These are phyloP conservation scores for Sphaerophoria taeniata DNA, from an alignment of 2,888 invertebrate genomes.

Conservation along the genomic window DNA sequence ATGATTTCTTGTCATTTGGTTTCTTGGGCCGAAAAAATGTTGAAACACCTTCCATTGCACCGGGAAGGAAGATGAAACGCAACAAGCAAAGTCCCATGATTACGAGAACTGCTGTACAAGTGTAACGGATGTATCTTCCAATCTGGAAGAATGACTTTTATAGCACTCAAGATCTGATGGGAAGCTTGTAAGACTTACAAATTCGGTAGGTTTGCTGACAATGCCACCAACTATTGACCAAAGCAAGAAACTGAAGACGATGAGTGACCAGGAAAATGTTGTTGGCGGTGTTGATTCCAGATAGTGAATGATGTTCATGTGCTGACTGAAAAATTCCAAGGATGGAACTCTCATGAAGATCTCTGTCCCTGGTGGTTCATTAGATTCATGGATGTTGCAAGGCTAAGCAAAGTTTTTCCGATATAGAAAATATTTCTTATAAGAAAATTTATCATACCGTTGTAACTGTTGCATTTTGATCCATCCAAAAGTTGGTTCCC, in stretches of 20 bases:
- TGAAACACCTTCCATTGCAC: constrained; percentile 44
- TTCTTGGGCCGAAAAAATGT: constrained; percentile 57
- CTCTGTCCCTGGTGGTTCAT: constrained; percentile 25
- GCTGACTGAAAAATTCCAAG: constrained; percentile 65
- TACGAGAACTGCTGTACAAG: constrained; percentile 57
- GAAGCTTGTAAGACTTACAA: constrained; percentile 23
- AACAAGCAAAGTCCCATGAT: constrained; percentile 75
- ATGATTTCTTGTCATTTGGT: constrained; percentile 38
- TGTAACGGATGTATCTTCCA: constrained; percentile 77
- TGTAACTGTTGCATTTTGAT: constrained; percentile 59
- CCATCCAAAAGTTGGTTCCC: constrained; percentile 81
- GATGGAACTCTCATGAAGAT: constrained; percentile 61
- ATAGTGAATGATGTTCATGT: constrained; percentile 73
- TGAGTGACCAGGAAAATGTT: constrained; percentile 77
- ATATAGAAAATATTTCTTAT: background rate
- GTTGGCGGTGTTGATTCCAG: constrained; percentile 57
- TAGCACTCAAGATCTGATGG: background rate
- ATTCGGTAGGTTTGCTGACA: constrained; percentile 57
- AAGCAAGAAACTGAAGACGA: constrained; percentile 60
- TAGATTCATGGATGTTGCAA: constrained; percentile 50
- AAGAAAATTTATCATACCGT: constrained; percentile 45
- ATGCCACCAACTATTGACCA: constrained; percentile 57
- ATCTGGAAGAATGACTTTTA: constrained; percentile 75
- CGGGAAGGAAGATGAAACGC: constrained; percentile 64
- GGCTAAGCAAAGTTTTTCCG: constrained; percentile 22